Evolutionary conservation across 2,888 invertebrate genomes (phyloP), one percentile per base, ranked within the genome.

Genomic region (Cepaea hortensis): DNA sequence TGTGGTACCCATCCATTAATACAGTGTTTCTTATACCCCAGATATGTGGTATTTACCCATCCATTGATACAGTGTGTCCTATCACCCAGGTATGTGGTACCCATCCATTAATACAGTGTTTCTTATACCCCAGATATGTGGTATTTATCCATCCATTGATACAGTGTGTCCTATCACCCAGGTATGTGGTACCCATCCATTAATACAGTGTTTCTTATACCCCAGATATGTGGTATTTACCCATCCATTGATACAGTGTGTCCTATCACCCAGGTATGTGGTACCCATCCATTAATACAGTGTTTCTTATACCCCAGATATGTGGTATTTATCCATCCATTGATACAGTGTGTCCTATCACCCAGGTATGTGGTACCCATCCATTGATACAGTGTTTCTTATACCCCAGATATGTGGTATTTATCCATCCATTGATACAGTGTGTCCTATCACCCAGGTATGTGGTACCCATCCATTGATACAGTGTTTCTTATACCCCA

Each of bases 221-320:
- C 95, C 55, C 95, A 97, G 98, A 88, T 99, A 98, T 94, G 96
- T 98, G 87, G 97, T 99, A 9, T 9, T 3, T 23, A 35, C 13
- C 13, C 35, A 73, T n/a, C n/a, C n/a, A 65, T n/a, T 70, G 1
- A 20, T 18, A 6, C 68, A 23, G 20, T 23, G 20, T 23, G 1
- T 11, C 72, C 3, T n/a, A 7, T n/a, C 9, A 1, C 72, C 72
- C 72, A n/a, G 72, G 0, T 48, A 46, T 75, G n/a, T 46, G 15
- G 48, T 15, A 4, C 0, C 3, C 46, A 48, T 5, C 55, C 18
- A 55, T 3, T 50, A 3, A 15, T n/a, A 35, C 35, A 3, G 18
- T 23, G 23, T 18, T 1, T 48, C n/a, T 7, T n/a, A 4, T 61
- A 0, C 4, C 95, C 55, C 95, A 97, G 98, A 88, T 99, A 98